Percentiles rank a stretch among this genome's conserved stretches.
These are phyloP conservation scores for Philotrypesis tridentata DNA, from an alignment of 1,140 invertebrate genomes.

Conservation along the genomic window DNA sequence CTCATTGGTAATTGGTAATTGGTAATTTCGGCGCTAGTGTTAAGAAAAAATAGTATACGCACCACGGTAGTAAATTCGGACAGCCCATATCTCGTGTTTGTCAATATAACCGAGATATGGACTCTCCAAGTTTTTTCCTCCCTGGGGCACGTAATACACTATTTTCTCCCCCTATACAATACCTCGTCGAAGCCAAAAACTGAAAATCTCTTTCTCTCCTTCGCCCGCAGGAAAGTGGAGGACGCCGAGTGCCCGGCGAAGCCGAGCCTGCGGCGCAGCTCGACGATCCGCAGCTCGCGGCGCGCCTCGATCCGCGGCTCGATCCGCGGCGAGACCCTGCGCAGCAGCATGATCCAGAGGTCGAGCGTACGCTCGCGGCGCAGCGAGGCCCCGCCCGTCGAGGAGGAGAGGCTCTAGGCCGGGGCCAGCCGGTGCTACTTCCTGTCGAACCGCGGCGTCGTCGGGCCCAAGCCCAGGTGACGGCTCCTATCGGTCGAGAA, in stretches of 20 bases:
- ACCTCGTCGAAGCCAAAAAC: neutral
- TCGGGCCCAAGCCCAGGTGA: neutral
- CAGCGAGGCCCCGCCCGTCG: slow-evolving; percentile 38
- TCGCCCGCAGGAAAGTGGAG: slow-evolving; percentile 58
- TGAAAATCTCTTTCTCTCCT: neutral
- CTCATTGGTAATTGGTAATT: no score
- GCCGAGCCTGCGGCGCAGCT: slow-evolving; percentile 62
- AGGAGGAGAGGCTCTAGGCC: slow-evolving; percentile 58
- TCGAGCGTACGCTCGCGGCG: slow-evolving; percentile 65
- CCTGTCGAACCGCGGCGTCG: neutral
- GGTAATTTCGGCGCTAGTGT: no score
- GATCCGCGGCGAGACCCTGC: slow-evolving; percentile 77
- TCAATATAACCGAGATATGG: no score
- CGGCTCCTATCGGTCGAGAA: neutral
- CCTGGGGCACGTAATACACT: no score
- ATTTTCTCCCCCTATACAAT: no score
- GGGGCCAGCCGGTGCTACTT: neutral
- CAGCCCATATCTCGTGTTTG: no score
- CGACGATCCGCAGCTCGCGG: slow-evolving; percentile 69
- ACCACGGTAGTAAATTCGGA: no score
- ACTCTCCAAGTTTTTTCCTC: no score
- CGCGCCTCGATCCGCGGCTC: slow-evolving; percentile 79
- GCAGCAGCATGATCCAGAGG: slow-evolving; percentile 79
- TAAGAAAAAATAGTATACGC: no score
- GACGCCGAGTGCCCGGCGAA: slow-evolving; percentile 58